phyloP scores from a whole-genome alignment of 1,140 invertebrate species.

The Drosophila tsacasi region DNA sequence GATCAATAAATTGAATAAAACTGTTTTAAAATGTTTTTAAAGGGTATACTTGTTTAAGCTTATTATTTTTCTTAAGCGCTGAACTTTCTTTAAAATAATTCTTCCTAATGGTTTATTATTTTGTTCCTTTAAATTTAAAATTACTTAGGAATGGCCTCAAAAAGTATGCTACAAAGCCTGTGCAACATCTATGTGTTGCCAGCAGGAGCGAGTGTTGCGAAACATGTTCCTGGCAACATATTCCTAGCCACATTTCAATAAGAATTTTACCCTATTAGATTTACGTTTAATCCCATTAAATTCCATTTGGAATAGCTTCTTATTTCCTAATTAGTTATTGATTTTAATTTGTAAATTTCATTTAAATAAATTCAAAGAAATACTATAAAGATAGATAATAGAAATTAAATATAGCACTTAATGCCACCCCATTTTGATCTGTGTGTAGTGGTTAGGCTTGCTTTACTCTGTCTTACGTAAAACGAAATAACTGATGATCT shows the following conservation, averaged over 20 bases:
- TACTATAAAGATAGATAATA: too few species aligned
- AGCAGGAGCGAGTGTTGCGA: neutral
- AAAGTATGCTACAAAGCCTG: neutral
- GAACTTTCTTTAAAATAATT: neutral
- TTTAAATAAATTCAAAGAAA: neutral
- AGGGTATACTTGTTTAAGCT: neutral
- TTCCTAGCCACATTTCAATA: neutral
- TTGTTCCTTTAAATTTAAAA: neutral
- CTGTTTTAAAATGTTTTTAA: too few species aligned
- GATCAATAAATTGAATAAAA: too few species aligned
- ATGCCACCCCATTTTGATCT: neutral
- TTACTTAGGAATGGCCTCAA: neutral
- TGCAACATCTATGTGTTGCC: neutral
- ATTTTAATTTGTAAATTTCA: neutral
- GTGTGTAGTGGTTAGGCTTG: neutral
- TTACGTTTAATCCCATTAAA: too few species aligned
- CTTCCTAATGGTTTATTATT: neutral
- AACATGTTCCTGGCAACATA: neutral
- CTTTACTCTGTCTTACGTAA: constrained; percentile 3
- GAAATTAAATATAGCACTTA: neutral
- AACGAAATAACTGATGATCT: constrained; percentile 15
- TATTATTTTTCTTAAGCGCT: neutral
- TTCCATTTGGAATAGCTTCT: neutral
- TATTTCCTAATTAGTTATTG: neutral
- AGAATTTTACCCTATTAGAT: neutral